phyloP scores from a whole-genome alignment of 2,113 vertebrate genomes.

The Istiophorus platypterus region DNA sequence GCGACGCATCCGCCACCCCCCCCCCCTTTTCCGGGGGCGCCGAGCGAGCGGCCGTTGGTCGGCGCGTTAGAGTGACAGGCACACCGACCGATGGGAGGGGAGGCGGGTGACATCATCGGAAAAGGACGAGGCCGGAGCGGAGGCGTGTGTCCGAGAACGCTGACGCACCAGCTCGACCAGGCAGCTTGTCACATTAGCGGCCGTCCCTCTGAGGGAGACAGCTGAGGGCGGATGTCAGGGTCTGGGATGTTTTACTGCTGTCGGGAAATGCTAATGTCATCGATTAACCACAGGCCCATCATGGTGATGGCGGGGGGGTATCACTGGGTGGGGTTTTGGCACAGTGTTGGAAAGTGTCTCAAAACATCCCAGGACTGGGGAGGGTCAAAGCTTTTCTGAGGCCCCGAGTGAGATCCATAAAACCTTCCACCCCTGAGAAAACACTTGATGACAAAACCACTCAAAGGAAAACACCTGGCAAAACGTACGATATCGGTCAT shows the following conservation, averaged over 20 bases:
- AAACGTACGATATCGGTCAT: background rate
- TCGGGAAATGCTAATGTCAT: background rate
- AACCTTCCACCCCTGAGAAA: background rate
- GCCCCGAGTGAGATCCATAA: background rate
- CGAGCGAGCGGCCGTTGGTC: conserved; percentile 31
- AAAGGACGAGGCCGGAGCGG: background rate
- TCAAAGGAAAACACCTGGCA: background rate
- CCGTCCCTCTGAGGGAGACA: conserved; percentile 12
- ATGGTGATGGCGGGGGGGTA: background rate
- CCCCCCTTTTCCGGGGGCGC: background rate
- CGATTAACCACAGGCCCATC: background rate
- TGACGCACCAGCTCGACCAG: conserved; percentile 50
- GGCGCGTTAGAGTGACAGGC: background rate
- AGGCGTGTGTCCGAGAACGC: conserved; percentile 39
- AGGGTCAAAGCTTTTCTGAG: background rate
- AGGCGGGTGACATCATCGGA: conserved; percentile 64
- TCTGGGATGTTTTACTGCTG: conserved; percentile 11
- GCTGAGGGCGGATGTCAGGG: conserved; percentile 13
- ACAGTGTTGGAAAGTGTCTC: background rate
- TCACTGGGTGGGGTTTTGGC: conserved; percentile 21
- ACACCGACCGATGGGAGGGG: conserved; percentile 37
- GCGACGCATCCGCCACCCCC: conserved; percentile 47
- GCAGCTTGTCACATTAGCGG: conserved; percentile 10
- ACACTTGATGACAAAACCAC: background rate
- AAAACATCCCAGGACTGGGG: background rate